phyloP scores from a whole-genome alignment of 2,888 invertebrate species.

The Argyra leucocephala region DNA sequence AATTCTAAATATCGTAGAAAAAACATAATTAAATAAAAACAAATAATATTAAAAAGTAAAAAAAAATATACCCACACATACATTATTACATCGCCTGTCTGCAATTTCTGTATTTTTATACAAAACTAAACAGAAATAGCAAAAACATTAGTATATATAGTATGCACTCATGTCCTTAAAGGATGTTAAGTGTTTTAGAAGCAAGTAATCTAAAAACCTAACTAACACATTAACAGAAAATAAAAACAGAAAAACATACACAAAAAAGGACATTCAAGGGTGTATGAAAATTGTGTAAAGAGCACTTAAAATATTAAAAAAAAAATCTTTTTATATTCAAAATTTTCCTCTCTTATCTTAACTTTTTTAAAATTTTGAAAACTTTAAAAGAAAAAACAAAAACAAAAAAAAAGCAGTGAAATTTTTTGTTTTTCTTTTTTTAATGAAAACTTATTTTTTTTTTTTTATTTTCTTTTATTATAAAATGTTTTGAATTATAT shows the following conservation, averaged over 20 bases:
- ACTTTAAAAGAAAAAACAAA: background rate
- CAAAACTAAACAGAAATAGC: background rate
- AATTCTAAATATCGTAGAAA: no score
- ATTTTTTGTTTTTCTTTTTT: background rate
- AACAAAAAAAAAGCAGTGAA: background rate
- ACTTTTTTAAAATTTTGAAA: no score
- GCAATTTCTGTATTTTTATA: background rate
- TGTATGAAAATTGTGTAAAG: background rate
- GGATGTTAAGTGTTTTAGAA: conserved; percentile 1
- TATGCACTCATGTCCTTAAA: background rate
- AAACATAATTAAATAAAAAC: no score
- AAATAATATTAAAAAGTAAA: no score
- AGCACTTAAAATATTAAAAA: background rate
- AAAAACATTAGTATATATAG: background rate
- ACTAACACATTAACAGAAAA: background rate
- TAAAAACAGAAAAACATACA: background rate
- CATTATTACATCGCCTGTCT: background rate
- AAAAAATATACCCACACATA: no score
- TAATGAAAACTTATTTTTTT: no score
- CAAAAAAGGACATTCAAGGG: conserved; percentile 5
- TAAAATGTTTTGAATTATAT: no score
- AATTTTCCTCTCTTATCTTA: no score
- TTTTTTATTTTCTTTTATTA: no score
- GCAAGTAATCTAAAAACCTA: background rate
- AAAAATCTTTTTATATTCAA: no score